Percentiles rank a stretch among this genome's conserved stretches.
Evolutionary conservation across 2,797 vertebrate species (phyloP).

Genomic region (Gymnoscopelus braueri): DNA sequence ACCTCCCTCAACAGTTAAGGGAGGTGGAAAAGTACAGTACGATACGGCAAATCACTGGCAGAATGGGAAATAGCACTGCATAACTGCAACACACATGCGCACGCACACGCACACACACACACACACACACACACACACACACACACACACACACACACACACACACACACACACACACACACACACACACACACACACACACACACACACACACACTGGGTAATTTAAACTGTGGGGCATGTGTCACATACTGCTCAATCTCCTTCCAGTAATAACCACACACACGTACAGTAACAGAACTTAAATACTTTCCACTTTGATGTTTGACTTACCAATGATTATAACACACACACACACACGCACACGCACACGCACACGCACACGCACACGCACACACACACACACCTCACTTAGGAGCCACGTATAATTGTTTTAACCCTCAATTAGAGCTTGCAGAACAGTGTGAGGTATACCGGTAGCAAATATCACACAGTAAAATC

Average conservation of each 20-base stretch:
- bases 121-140: neutral
- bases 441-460: constrained; percentile 30
- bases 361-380: neutral
- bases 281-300: neutral
- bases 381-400: neutral
- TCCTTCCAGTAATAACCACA: neutral
- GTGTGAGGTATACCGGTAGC: neutral
- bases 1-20: neutral
- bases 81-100: neutral
- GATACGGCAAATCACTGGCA: neutral
- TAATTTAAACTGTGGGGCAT: neutral
- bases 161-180: neutral
- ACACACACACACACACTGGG: neutral
- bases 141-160: neutral
- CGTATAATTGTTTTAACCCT: constrained; percentile 30
- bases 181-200: neutral
- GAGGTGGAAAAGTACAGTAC: too few relatives aligned
- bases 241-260: neutral
- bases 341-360: too few relatives aligned
- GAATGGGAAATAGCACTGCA: neutral
- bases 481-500: too few relatives aligned
- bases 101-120: neutral
- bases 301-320: too few relatives aligned
- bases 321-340: too few relatives aligned
- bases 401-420: constrained; percentile 18